Base-by-base conservation (phyloP, 2,888 invertebrate species). In the Reticulitermes lucifugus region DNA sequence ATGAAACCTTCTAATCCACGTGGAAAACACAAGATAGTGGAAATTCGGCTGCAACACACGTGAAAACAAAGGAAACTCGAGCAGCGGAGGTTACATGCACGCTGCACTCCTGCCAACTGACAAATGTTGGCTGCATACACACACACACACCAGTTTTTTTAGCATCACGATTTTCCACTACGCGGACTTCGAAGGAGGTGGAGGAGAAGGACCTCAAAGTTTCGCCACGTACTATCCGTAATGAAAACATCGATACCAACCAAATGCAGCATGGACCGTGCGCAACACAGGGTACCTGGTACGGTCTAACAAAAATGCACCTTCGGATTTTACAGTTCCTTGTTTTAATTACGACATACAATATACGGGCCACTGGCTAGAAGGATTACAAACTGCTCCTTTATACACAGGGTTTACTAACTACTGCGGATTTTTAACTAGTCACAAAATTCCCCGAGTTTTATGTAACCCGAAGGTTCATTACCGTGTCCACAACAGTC, bases 161-260 rank as follows among this genome's bases (percentile, higher is more conserved):
- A 80, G 80, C 59, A 80, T 80, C 80, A 80, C 80, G 80, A 80
- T 80, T 80, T 80, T 80, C 80, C 80, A 80, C 80, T 80, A 85
- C 71, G 65, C 41, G 83, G 55, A 80, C 46, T 79, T 79, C 70
- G 51, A 79, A 83, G 77, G 77, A 83, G 83, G 83, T 77, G 85
- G 83, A 85, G 77, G 83, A 85, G 60, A 65, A 81, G 77, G 83
- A 83, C 80, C 60, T 60, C 80, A 60, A 35, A 35, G 55, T 55
- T 75, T 75, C 43, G 18, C 51, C 80, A 22, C 22, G 35, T 60
- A 80, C 80, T 80, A 22, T 12, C 80, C 35, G 22, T 35, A 0
- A 35, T 41, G 41, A 80, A 59, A 80, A 82, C 60, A 75, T 43
- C 22, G 12, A 51, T n/a, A 21, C 29, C n/a, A 41, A 14, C 22